Evolutionary conservation across 2,888 invertebrate genomes (phyloP).

Genomic region (Heterodera filipjevi): DNA sequence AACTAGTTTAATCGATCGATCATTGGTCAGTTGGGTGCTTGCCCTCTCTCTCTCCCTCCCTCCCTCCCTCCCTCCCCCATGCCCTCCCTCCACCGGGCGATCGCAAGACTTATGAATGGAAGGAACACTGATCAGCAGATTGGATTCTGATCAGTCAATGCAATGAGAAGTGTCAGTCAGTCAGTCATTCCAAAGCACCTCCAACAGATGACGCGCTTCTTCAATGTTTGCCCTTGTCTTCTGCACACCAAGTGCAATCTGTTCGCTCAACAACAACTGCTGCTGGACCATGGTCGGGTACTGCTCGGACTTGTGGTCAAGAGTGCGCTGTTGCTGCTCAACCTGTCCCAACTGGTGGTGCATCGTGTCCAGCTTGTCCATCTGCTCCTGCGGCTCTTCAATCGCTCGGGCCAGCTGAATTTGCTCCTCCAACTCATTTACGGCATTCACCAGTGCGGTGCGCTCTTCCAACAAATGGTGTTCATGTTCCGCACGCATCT

Average conservation of each 20-base stretch:
- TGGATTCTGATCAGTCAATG: too few relatives aligned
- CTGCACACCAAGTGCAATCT: neutral
- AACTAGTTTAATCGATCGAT: neutral
- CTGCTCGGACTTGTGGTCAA: slow-evolving; percentile 11
- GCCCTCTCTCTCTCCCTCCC: neutral
- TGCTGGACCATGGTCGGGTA: neutral
- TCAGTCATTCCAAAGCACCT: too few relatives aligned
- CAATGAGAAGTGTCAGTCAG: too few relatives aligned
- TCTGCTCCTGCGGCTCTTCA: slow-evolving; percentile 1
- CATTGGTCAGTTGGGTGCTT: too few relatives aligned
- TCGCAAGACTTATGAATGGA: neutral
- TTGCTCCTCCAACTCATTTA: neutral
- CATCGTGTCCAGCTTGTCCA: neutral
- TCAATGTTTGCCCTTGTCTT: neutral
- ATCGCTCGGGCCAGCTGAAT: neutral
- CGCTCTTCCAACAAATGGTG: slow-evolving; percentile 1
- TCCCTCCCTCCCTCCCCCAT: neutral
- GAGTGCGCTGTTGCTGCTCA: neutral
- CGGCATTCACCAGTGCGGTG: neutral
- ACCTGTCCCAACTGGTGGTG: neutral
- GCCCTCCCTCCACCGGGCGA: neutral
- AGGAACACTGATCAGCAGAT: too few relatives aligned
- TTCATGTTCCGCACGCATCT: neutral
- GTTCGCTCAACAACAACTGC: neutral
- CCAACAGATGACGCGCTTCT: neutral